A percentile compares a stretch with the other conserved stretches of the same genome.
phyloP scores from a whole-genome alignment of 2,113 vertebrate species.

The Hylia prasina region DNA sequence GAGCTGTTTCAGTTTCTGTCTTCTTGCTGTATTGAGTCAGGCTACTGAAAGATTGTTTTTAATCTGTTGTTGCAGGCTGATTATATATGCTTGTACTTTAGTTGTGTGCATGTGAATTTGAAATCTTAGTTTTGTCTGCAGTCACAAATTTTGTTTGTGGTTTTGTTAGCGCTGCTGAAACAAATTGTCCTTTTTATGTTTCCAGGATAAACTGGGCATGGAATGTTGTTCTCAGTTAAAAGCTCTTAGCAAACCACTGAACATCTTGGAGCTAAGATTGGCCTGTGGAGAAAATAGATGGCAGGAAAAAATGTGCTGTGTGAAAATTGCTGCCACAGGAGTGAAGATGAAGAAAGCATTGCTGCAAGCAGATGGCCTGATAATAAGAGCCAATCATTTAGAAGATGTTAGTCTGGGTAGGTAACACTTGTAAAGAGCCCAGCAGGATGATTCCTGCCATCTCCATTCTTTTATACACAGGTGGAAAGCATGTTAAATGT shows the following conservation, averaged over 20 bases:
- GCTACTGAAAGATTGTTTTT: background rate
- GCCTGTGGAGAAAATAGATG: slow-evolving; percentile 57
- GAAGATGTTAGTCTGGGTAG: slow-evolving; percentile 82
- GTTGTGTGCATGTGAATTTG: background rate
- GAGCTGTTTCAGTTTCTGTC: background rate
- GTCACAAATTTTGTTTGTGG: background rate
- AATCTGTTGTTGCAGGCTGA: background rate
- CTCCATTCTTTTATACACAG: background rate
- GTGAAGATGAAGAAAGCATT: slow-evolving; percentile 81
- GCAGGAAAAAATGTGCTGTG: slow-evolving; percentile 76
- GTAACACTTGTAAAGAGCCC: background rate
- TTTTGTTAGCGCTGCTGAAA: background rate
- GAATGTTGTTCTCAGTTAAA: slow-evolving; percentile 81
- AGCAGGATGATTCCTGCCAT: background rate
- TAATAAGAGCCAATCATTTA: slow-evolving; percentile 83
- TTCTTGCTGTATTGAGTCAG: background rate
- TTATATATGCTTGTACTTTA: background rate
- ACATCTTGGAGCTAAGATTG: slow-evolving; percentile 68
- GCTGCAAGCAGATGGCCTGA: slow-evolving; percentile 81
- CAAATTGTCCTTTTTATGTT: background rate
- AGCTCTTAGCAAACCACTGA: slow-evolving; percentile 76
- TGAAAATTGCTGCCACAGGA: slow-evolving; percentile 76
- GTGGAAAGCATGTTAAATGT: background rate
- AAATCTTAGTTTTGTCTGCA: background rate
- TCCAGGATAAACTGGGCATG: slow-evolving; percentile 80